A percentile compares a stretch with the other conserved stretches of the same genome.
These are phyloP conservation scores for Cariama cristata DNA, from an alignment of 2,113 vertebrate genomes.

Conservation along the genomic window DNA sequence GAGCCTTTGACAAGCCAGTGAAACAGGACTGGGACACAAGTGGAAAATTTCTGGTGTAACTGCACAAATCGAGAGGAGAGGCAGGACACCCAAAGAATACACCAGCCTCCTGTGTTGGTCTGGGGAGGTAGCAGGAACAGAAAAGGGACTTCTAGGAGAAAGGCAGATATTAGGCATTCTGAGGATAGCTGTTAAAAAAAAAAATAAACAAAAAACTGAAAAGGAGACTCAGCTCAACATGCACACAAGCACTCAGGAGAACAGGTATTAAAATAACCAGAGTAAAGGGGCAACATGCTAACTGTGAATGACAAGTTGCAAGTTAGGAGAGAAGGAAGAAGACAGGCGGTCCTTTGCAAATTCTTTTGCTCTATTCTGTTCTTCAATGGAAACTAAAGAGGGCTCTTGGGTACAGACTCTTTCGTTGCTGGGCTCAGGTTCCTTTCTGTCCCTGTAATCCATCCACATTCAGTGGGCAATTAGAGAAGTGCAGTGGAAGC, in stretches of 20 bases:
- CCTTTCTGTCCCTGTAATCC: background rate
- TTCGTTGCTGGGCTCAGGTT: background rate
- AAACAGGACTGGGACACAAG: conserved; percentile 35
- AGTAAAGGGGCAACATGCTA: background rate
- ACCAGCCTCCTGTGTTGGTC: conserved; percentile 39
- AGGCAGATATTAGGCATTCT: background rate
- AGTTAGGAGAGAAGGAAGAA: background rate
- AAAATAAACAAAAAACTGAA: background rate
- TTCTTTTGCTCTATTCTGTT: background rate
- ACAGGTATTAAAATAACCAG: background rate
- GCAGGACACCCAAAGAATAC: conserved; percentile 52
- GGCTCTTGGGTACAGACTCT: background rate
- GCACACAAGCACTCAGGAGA: conserved; percentile 8
- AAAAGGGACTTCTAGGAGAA: background rate
- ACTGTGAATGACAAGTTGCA: background rate
- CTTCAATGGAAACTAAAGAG: background rate
- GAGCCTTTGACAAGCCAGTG: conserved; percentile 7
- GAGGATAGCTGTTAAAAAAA: background rate
- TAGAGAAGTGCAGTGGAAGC: background rate
- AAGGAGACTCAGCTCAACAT: conserved; percentile 37
- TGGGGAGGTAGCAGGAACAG: background rate
- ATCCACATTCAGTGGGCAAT: accelerated
- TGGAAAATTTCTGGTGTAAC: conserved; percentile 75
- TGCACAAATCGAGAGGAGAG: conserved; percentile 72
- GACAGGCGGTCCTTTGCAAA: background rate